Conservation (phyloP, 1,140 invertebrate species). For the Polyergus mexicanus region DNA sequence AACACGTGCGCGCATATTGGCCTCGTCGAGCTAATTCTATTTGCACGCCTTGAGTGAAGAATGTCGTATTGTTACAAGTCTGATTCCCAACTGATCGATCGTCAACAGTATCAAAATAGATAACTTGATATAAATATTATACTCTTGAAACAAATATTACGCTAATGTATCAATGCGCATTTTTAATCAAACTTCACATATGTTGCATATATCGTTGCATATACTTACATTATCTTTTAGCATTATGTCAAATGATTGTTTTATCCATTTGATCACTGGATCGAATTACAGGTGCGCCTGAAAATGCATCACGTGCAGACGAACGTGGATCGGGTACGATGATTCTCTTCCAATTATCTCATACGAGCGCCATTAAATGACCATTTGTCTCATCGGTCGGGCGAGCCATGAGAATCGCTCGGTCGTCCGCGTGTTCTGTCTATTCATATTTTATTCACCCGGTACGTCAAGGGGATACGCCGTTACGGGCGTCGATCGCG, state of each 20-base stretch:
- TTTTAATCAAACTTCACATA: conserved; percentile 4
- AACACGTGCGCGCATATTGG: no score
- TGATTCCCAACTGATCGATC: not conserved
- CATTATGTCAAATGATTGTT: not conserved
- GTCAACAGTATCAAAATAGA: not conserved
- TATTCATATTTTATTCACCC: conserved; percentile 76
- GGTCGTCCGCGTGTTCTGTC: conserved; percentile 47
- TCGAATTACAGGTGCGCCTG: conserved; percentile 13
- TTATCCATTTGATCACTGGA: not conserved
- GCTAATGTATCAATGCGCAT: not conserved
- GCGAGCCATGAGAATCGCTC: conserved; percentile 64
- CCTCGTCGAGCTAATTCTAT: not conserved
- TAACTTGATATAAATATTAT: not conserved
- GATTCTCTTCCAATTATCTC: conserved; percentile 50
- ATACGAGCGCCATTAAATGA: conserved; percentile 63
- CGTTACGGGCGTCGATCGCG: conserved; percentile 62
- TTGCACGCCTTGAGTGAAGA: not conserved
- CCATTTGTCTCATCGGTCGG: conserved; percentile 59
- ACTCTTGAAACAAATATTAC: not conserved
- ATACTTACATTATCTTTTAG: not conserved
- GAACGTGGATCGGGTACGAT: not conserved
- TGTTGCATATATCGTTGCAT: no score
- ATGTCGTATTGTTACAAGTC: not conserved
- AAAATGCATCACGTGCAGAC: conserved; percentile 2
- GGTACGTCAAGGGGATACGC: conserved; percentile 69